Evolutionary conservation across 2,888 invertebrate species (phyloP), one percentile per base, ranked within the genome.

Genomic region (Pyrocoelia pectoralis): DNA sequence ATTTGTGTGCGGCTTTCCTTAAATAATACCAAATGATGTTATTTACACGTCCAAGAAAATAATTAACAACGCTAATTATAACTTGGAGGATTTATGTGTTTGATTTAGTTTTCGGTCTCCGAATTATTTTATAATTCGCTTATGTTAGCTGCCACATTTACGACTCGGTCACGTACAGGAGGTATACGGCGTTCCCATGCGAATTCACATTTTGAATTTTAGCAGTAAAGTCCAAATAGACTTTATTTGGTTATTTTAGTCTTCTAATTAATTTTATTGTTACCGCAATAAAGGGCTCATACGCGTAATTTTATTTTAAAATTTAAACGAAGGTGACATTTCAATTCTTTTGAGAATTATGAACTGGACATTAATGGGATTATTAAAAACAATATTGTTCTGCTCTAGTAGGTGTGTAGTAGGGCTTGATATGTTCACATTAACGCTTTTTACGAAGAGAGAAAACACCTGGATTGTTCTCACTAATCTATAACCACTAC

Each of bases 381-480:
- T 33, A 33, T 33, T 33, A 33, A 33, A 33, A 33, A 33, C n/a
- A 33, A 33, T n/a, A n/a, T 33, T 33, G 10, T 8, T 6, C n/a
- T n/a, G 9, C 33, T n/a, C 33, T n/a, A 3, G 3, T 2, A 3
- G 9, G 33, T 33, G 33, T 33, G 8, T 24, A 8, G 8, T 8
- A 15, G 43, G 13, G 50, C 56, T n/a, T n/a, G n/a, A n/a, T n/a
- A n/a, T n/a, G n/a, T n/a, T n/a, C 51, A 64, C 64, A 60, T 64
- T 59, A 64, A 49, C 56, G 65, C 60, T 60, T 65, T 65, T 65
- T 60, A 60, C 49, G 46, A 48, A 58, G 48, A 56, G 46, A 43
- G 50, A 54, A 61, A 54, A 18, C 65, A 65, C 53, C 65, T 65
- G 65, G 61, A 33, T 29, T 29, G 38, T 65, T 61, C 65, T 54